A percentile compares a stretch with the other conserved stretches of the same genome.
Conservation (phyloP, 2,888 invertebrate species). For the Drosophila testacea region DNA sequence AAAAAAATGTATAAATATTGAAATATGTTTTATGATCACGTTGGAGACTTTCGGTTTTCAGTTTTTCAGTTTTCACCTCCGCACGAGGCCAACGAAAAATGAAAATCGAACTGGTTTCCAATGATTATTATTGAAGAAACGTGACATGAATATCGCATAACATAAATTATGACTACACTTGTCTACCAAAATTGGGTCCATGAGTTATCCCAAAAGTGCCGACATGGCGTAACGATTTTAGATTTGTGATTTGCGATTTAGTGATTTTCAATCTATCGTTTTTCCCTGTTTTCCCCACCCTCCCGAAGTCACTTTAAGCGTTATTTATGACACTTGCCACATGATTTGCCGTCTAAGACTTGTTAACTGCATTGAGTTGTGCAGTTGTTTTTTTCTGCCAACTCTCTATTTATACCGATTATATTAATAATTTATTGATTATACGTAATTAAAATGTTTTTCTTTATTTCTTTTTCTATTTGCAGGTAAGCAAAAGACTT, state of each 20-base stretch:
- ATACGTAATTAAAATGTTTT: slow-evolving; percentile 59
- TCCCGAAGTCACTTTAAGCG: slow-evolving; percentile 33
- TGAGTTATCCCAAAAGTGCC: slow-evolving; percentile 46
- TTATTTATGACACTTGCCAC: slow-evolving; percentile 71
- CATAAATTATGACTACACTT: slow-evolving; percentile 62
- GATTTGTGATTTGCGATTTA: slow-evolving; percentile 31
- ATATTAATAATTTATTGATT: slow-evolving; percentile 58
- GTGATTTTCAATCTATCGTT: slow-evolving; percentile 26
- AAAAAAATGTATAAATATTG: neutral
- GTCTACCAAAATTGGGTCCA: slow-evolving; percentile 26
- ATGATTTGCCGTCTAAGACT: slow-evolving; percentile 57
- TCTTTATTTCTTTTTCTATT: slow-evolving; percentile 44
- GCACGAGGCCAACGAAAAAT: neutral
- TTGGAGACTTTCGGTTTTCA: neutral
- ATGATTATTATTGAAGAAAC: slow-evolving; percentile 15
- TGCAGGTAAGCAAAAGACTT: slow-evolving; percentile 69
- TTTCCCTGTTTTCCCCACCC: neutral
- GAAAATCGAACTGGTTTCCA: slow-evolving; percentile 37
- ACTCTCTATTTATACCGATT: slow-evolving; percentile 24
- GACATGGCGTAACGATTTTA: slow-evolving; percentile 46
- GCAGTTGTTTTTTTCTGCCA: neutral
- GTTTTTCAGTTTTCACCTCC: slow-evolving; percentile 40
- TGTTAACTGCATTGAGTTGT: slow-evolving; percentile 30
- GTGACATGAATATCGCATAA: slow-evolving; percentile 20
- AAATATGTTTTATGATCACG: neutral